phyloP scores from a whole-genome alignment of 2,113 vertebrate species.

The Corythornis vintsioides region DNA sequence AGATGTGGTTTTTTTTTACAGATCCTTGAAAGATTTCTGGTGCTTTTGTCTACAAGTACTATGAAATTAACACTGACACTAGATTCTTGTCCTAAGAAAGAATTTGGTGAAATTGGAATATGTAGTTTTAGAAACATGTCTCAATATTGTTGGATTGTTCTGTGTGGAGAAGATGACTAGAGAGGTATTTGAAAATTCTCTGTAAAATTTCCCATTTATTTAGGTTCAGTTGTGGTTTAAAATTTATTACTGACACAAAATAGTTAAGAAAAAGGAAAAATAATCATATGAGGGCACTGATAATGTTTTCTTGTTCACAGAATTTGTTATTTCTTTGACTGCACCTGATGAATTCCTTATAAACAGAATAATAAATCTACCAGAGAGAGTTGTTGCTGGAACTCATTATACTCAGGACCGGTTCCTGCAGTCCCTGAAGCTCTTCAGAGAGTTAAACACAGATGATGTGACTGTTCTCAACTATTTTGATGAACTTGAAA shows the following conservation, averaged over 20 bases:
- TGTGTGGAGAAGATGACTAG: not conserved
- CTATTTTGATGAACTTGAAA: conserved; percentile 88
- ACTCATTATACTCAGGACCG: conserved; percentile 80
- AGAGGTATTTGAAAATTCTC: not conserved
- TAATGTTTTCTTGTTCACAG: conserved; percentile 68
- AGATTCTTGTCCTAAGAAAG: not conserved
- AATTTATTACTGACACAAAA: not conserved
- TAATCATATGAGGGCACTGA: not conserved
- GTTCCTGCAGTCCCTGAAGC: conserved; percentile 77
- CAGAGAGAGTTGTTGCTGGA: conserved; percentile 80
- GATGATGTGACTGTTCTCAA: conserved; percentile 82
- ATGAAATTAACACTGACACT: not conserved
- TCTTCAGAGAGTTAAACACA: conserved; percentile 76
- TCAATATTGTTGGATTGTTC: not conserved
- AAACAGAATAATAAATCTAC: conserved; percentile 86
- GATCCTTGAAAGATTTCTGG: not conserved
- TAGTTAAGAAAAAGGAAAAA: not conserved
- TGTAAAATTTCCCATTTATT: not conserved
- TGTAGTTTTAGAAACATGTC: not conserved
- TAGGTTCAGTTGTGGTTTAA: not conserved
- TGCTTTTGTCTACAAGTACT: not conserved
- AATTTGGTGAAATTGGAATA: not conserved
- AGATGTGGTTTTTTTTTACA: not conserved
- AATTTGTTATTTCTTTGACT: conserved; percentile 84
- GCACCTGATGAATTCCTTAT: conserved; percentile 87